phyloP scores from a whole-genome alignment of 1,140 invertebrate species.

The Hypothenemus hampei region DNA sequence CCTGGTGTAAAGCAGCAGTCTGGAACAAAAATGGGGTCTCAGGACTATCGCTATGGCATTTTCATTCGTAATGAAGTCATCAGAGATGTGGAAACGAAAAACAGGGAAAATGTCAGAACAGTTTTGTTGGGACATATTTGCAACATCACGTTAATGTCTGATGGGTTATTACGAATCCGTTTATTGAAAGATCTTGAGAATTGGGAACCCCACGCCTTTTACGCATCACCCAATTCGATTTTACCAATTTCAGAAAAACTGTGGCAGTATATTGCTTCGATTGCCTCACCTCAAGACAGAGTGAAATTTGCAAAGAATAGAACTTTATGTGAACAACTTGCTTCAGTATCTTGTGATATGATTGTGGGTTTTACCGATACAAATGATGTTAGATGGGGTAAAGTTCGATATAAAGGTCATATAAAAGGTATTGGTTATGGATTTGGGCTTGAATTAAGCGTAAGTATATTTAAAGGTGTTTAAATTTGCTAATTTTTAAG shows the following conservation, averaged over 20 bases:
- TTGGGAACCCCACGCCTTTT: conserved; percentile 36
- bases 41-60: conserved; percentile 35
- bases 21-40: conserved; percentile 33
- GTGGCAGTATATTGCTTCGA: conserved; percentile 50
- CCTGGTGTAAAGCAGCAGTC: neutral
- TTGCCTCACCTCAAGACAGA: conserved; percentile 48
- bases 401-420: conserved; percentile 51
- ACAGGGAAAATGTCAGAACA: conserved; percentile 32
- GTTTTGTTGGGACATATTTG: conserved; percentile 39
- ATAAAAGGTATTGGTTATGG: conserved; percentile 52
- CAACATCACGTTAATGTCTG: conserved; percentile 34
- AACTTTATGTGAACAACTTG: conserved; percentile 46
- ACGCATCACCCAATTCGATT: conserved; percentile 28
- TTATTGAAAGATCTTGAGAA: conserved; percentile 38
- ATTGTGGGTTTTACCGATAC: conserved; percentile 41
- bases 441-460: conserved; percentile 54
- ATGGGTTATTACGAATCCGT: conserved; percentile 30
- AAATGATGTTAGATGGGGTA: conserved; percentile 42
- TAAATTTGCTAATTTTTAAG: too few species aligned
- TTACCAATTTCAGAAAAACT: conserved; percentile 35
- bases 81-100: conserved; percentile 18
- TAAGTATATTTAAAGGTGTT: conserved; percentile 46
- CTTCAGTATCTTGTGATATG: conserved; percentile 38
- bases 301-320: conserved; percentile 48
- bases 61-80: conserved; percentile 34